phyloP scores from a whole-genome alignment of 2,888 invertebrate genomes.

The Drosophila nigritarsus region DNA sequence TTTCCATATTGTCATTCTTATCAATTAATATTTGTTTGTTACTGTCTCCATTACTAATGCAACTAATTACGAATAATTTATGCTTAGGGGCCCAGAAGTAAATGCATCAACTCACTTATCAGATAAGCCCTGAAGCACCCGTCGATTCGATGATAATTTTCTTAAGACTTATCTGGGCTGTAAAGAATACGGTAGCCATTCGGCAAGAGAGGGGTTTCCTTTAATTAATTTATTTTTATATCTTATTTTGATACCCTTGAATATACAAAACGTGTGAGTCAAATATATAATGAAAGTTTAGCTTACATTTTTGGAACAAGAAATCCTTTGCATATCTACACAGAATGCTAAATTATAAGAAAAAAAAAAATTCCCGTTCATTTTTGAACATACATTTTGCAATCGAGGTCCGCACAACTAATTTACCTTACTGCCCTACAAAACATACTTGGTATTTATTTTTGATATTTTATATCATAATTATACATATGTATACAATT shows the following conservation, averaged over 20 bases:
- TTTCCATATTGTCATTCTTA: conserved; percentile 20
- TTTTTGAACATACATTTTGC: not conserved
- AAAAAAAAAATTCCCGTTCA: not conserved
- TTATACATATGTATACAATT: conserved; percentile 12
- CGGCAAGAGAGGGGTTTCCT: not conserved
- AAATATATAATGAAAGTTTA: not conserved
- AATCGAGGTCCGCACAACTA: not conserved
- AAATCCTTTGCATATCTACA: not conserved
- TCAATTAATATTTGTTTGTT: conserved; percentile 8
- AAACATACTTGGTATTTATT: conserved; percentile 21
- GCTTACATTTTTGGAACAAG: not conserved
- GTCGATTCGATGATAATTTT: conserved; percentile 8
- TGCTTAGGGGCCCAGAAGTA: conserved; percentile 7
- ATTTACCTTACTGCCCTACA: conserved; percentile 11
- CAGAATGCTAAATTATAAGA: not conserved
- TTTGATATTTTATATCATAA: conserved; percentile 19
- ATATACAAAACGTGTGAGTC: not conserved
- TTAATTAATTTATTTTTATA: not conserved
- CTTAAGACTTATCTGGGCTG: conserved; percentile 1
- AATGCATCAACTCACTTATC: conserved; percentile 5
- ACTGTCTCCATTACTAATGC: conserved; percentile 28
- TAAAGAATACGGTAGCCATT: not conserved
- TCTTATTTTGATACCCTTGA: not conserved
- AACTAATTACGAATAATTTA: conserved; percentile 50
- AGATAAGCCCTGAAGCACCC: conserved; percentile 28